Evolutionary conservation across 2,113 vertebrate genomes (phyloP), one percentile per base, ranked within the genome.

Genomic region (Marmota flaviventris): DNA sequence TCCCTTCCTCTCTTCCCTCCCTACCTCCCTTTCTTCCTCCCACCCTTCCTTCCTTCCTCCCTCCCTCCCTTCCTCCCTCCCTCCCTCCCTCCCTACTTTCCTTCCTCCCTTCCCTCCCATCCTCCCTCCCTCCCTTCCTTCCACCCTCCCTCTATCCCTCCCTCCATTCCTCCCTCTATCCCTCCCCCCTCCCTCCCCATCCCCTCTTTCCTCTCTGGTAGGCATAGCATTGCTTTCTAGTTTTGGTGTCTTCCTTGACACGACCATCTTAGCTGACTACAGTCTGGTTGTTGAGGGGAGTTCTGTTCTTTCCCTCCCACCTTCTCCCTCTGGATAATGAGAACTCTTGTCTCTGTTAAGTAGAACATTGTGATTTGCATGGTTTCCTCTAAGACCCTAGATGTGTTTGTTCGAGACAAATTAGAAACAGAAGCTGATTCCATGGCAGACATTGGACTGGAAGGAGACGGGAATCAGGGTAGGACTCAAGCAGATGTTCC

Each of bases 371-470:
- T 14, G 82, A 81, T 67, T 67, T 88, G 16, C 34, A 13, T 5
- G 61, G 48, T 8, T 92, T 82, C 61, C 1, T 73, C 45, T 27
- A 39, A 77, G 67, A 45, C 6, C 3, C 10, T 1, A 1, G n/a
- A 13, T 34, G 0, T 56, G n/a, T 82, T 61, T 78, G 32, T 67
- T 75, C 3, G 2, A 5, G 29, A 56, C 34, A 56, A 13, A 75
- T 25, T 48, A 87, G 84, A 78, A 51, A 22, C 7, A 5, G 67
- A 63, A 34, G 14, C 2, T 13, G 24, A 14, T 37, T 76, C 53
- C 39, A 17, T 22, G 20, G n/a, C 2, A 0, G 0, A 1, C 3
- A 1, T 17, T 75, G 1, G 0, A 4, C 6, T 20, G 37, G 48
- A 6, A 20, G 65, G 29, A 72, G 81, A 27, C 2, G 8, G 29